Evolutionary conservation across 2,797 vertebrate genomes (phyloP).

Genomic region (Psittacula derbiana): DNA sequence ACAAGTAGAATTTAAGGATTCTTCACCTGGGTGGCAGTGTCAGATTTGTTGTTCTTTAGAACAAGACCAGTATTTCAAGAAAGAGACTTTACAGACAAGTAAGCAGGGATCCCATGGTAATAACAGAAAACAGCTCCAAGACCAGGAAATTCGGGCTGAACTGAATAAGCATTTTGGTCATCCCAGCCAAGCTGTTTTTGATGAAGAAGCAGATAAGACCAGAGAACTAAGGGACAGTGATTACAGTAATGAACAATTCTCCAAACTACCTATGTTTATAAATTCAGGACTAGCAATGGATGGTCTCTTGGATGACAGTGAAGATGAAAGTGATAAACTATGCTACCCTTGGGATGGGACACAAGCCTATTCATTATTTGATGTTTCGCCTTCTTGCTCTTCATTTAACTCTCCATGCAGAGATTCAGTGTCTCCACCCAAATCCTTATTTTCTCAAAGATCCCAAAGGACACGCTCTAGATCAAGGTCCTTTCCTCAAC

Average conservation of each 20-base stretch:
- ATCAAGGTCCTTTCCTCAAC: constrained; percentile 82
- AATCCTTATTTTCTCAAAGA: constrained; percentile 87
- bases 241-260: constrained; percentile 83
- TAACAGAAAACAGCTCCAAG: constrained; percentile 90
- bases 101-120: constrained; percentile 74
- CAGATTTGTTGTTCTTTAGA: constrained; percentile 79
- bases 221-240: constrained; percentile 79
- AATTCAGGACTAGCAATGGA: constrained; percentile 89
- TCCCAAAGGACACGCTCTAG: constrained; percentile 83
- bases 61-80: constrained; percentile 78
- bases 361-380: constrained; percentile 91
- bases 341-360: constrained; percentile 93
- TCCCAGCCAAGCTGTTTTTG: constrained; percentile 89
- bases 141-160: constrained; percentile 97
- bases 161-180: constrained; percentile 99
- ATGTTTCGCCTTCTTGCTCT: constrained; percentile 92
- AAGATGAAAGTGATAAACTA: constrained; percentile 90
- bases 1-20: constrained; percentile 90
- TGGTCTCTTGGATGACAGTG: constrained; percentile 86
- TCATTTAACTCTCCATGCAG: constrained; percentile 94
- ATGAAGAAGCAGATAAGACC: constrained; percentile 79
- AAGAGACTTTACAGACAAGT: constrained; percentile 77
- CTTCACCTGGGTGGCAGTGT: constrained; percentile 82
- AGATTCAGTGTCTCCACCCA: constrained; percentile 91
- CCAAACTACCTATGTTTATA: constrained; percentile 86